phyloP scores from a whole-genome alignment of 1,140 invertebrate genomes.

The Tetramorium simillimum region DNA sequence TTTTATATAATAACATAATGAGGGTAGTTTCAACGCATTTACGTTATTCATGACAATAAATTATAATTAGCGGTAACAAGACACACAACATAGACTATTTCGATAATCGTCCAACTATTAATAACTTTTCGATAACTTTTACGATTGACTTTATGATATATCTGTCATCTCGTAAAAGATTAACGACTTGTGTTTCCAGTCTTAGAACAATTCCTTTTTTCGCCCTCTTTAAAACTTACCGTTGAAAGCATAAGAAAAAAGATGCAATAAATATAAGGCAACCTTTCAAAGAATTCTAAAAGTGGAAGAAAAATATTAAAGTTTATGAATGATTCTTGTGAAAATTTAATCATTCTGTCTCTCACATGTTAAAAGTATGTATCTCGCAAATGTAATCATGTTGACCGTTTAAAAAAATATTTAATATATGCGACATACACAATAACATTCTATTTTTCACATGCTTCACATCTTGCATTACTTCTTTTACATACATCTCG shows the following conservation, averaged over 20 bases:
- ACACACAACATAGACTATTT: neutral
- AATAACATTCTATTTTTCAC: neutral
- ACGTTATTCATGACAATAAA: constrained; percentile 7
- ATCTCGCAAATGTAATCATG: neutral
- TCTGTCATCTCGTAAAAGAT: constrained; percentile 22
- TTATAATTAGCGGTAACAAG: neutral
- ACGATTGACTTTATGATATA: constrained; percentile 24
- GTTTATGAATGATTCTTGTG: neutral
- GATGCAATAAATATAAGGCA: constrained; percentile 17
- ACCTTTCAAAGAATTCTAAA: constrained; percentile 16
- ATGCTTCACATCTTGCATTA: neutral
- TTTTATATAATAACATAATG: neutral
- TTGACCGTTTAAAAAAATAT: neutral
- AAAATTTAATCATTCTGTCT: neutral
- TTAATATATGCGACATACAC: neutral
- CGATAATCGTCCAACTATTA: neutral
- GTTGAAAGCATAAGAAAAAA: neutral
- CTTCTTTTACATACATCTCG: neutral
- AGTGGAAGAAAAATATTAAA: neutral
- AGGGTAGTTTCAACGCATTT: neutral
- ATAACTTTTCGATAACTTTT: constrained; percentile 4
- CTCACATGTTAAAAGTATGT: neutral
- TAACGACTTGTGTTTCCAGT: constrained; percentile 24
- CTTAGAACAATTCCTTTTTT: neutral
- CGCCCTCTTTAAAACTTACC: neutral